phyloP scores from a whole-genome alignment of 2,888 invertebrate genomes.

The Macrosoma leucophasiata region DNA sequence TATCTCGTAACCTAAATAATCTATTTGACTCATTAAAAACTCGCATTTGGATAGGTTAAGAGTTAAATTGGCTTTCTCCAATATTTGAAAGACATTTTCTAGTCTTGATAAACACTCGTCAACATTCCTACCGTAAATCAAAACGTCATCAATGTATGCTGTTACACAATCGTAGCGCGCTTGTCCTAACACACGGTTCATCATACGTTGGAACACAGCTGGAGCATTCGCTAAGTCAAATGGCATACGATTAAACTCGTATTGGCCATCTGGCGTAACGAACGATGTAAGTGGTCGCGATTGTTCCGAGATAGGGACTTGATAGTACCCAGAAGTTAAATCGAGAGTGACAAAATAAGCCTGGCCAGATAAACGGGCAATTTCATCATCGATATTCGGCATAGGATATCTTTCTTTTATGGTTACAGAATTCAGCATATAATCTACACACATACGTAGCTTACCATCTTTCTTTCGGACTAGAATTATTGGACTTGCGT shows the following conservation, averaged over 20 bases:
- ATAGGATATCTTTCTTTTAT: conserved; percentile 23
- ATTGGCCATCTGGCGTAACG: conserved; percentile 35
- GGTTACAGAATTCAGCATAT: conserved; percentile 20
- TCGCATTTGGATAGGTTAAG: conserved; percentile 29
- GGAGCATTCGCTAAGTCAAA: conserved; percentile 43
- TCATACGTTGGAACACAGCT: conserved; percentile 34
- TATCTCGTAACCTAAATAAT: conserved; percentile 21
- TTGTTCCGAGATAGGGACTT: conserved; percentile 17
- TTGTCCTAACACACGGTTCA: conserved; percentile 14
- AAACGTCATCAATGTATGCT: conserved; percentile 28
- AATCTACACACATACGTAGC: conserved; percentile 17
- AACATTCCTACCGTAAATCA: conserved; percentile 18
- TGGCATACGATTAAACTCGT: conserved; percentile 40
- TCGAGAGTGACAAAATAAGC: conserved; percentile 21
- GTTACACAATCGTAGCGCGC: conserved; percentile 17
- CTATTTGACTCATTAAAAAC: conserved; percentile 14
- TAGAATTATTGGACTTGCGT: conserved; percentile 19
- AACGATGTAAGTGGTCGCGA: conserved; percentile 32
- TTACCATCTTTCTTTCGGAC: conserved; percentile 19
- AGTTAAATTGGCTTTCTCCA: conserved; percentile 30
- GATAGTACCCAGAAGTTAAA: conserved; percentile 17
- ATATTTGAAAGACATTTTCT: conserved; percentile 24
- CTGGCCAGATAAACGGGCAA: conserved; percentile 19
- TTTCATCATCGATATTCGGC: conserved; percentile 25
- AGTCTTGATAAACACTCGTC: conserved; percentile 25